phyloP scores from a whole-genome alignment of 2,797 vertebrate genomes.

The Cossypha heuglini region DNA sequence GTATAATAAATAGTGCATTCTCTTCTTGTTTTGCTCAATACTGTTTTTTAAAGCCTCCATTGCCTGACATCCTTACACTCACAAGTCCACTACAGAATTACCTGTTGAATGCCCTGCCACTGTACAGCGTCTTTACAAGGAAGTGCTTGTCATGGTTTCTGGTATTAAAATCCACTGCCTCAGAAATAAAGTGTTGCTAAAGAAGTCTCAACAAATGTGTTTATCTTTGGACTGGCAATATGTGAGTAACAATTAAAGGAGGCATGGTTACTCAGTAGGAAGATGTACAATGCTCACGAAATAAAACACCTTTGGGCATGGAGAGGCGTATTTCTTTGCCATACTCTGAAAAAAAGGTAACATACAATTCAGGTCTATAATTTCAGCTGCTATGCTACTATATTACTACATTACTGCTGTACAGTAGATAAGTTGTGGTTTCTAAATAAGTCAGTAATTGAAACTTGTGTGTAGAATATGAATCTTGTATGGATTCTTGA shows the following conservation, averaged over 20 bases:
- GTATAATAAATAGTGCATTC: not conserved
- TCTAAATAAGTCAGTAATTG: not conserved
- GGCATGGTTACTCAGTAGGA: not conserved
- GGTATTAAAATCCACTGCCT: constrained; percentile 3
- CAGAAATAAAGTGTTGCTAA: not conserved
- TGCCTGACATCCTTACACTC: not conserved
- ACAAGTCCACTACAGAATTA: not conserved
- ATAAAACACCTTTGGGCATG: not conserved
- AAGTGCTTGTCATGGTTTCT: not conserved
- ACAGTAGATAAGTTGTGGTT: not conserved
- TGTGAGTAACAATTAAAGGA: not conserved
- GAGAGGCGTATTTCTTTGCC: not conserved
- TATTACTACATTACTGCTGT: not conserved
- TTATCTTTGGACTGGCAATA: not conserved
- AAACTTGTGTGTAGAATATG: not conserved
- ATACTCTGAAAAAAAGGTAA: not conserved
- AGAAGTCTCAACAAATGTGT: not conserved
- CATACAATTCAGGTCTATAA: not conserved
- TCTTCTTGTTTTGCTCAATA: not conserved
- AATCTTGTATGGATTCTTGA: not conserved
- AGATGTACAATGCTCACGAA: not conserved
- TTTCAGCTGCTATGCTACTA: not conserved
- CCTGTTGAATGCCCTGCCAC: not conserved
- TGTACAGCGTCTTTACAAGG: not conserved
- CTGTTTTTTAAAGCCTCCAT: not conserved